Conservation (phyloP, 2,797 vertebrate genomes). For the Danio jaintianensis region DNA sequence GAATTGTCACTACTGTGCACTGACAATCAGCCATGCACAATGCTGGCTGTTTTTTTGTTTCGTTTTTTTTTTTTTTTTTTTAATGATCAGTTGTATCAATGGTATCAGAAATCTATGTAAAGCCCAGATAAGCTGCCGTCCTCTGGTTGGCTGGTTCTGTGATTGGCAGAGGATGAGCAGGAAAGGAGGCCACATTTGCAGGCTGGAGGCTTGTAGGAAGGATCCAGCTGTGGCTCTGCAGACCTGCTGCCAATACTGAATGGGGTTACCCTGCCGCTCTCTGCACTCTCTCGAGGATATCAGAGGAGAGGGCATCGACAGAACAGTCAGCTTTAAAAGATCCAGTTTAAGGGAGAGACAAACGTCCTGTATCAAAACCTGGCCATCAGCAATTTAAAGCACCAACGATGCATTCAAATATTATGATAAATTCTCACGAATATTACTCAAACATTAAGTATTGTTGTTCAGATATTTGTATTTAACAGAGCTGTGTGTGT, state of each 20-base stretch:
- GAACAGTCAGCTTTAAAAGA: constrained; percentile 37
- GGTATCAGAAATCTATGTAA: constrained; percentile 30
- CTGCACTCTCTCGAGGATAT: constrained; percentile 32
- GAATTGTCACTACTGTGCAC: constrained; percentile 19
- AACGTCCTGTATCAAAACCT: background rate
- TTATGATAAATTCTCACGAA: too few relatives aligned
- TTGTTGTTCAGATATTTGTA: too few relatives aligned
- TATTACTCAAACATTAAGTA: too few relatives aligned
- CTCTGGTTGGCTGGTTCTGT: constrained; percentile 34
- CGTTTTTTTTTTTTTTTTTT: background rate
- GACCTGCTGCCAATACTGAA: constrained; percentile 45
- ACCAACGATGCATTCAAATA: background rate
- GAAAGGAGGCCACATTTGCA: constrained; percentile 34
- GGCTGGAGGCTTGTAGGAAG: constrained; percentile 25
- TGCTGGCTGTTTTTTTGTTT: background rate
- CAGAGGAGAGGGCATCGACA: constrained; percentile 20
- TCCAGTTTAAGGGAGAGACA: constrained; percentile 8
- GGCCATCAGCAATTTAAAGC: background rate
- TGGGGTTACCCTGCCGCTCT: constrained; percentile 33
- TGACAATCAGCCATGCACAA: background rate
- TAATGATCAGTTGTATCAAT: constrained; percentile 27
- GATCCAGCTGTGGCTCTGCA: constrained; percentile 45
- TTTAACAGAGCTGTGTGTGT: too few relatives aligned
- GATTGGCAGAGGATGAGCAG: constrained; percentile 39
- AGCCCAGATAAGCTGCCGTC: constrained; percentile 11